Evolutionary conservation across 2,113 vertebrate genomes (phyloP).

Genomic region (Myxocyprinus asiaticus): DNA sequence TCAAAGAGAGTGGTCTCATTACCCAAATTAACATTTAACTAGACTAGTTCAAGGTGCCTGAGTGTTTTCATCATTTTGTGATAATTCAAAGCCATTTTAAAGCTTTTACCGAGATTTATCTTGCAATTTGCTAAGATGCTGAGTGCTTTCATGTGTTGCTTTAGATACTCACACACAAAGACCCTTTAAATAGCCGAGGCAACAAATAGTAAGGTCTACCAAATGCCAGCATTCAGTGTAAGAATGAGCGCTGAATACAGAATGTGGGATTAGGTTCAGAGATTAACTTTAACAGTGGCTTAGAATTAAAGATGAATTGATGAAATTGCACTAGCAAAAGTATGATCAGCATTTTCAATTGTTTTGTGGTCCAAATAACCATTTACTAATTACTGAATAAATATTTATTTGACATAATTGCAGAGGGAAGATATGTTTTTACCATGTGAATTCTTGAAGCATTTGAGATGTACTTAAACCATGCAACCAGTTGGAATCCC

Average conservation of each 20-base stretch:
- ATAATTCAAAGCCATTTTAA: slow-evolving; percentile 30
- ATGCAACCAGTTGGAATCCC: slow-evolving; percentile 47
- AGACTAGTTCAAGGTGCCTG: too few relatives aligned
- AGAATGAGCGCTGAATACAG: background rate
- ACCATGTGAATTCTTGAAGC: background rate
- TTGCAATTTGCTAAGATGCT: background rate
- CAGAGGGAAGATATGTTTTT: background rate
- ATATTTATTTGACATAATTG: background rate
- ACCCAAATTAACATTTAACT: background rate
- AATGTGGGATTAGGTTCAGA: background rate
- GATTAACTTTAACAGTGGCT: background rate
- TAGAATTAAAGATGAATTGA: slow-evolving; percentile 13
- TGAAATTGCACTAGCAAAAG: background rate
- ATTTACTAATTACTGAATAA: background rate
- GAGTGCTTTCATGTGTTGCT: background rate
- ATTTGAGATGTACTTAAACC: slow-evolving; percentile 27
- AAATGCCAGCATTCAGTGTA: background rate
- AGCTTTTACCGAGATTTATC: background rate
- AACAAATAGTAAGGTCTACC: background rate
- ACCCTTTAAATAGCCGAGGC: background rate
- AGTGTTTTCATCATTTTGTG: background rate
- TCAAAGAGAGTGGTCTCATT: background rate
- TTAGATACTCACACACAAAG: background rate
- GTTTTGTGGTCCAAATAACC: background rate
- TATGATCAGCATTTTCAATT: background rate